Base-by-base conservation (phyloP, 1,140 invertebrate genomes). In the Dufourea novaeangliae region DNA sequence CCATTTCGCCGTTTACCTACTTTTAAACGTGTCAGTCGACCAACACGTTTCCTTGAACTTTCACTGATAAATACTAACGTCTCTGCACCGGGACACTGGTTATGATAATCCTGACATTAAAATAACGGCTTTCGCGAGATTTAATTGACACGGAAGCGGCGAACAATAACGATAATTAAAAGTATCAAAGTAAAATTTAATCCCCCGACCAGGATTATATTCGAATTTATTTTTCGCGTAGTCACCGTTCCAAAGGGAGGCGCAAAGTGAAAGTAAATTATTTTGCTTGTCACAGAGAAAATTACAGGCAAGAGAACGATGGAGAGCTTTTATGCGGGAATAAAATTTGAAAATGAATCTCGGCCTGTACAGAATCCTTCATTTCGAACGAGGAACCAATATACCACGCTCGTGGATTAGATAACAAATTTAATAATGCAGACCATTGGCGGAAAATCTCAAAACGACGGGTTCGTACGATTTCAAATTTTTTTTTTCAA, bases 11-110 rank as follows among this genome's bases (percentile, higher is more conserved):
- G 0, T 14, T 5, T 50, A 8, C 25, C 54, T 44, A 44, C 7
- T 22, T 29, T 29, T 37, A 44, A 59, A 27, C 22, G 46, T 54
- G 64, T 68, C 64, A 54, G 29, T 50, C 32, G 63, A n/a, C 10
- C 25, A 41, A 14, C 27, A 46, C 34, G 34, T 68, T 81, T 67
- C 56, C 61, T 82, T 82, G 61, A 83, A 82, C 79, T 83, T 82
- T 78, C 56, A 72, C 41, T 56, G 79, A 82, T 78, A 72, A 63
- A 20, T 22, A 32, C 27, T 10, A 4, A 22, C 20, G 20, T 8
- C 37, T 50, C 41, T 22, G 22, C 37, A 67, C 50, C 12, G 32
- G 54, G 32, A 56, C 34, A 46, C 10, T 8, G 46, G 37, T 75
- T 54, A 80, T 61, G 46, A 82, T 82, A 83, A 83, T 82, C 34